Conservation (phyloP, 2,113 vertebrate genomes). For the Jacana jacana region DNA sequence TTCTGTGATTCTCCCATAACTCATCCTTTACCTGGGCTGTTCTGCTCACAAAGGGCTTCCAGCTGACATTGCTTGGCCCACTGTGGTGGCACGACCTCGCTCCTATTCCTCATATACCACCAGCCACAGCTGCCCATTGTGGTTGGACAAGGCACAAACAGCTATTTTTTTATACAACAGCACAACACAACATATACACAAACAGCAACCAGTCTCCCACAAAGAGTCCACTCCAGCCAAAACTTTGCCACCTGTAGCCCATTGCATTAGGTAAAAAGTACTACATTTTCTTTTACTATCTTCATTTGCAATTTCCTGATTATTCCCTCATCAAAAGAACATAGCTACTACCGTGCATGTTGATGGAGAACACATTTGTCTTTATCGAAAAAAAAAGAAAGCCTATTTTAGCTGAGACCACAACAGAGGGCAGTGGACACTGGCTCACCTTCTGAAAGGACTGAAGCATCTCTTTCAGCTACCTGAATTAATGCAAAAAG, state of each 20-base stretch:
- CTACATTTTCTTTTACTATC: background rate
- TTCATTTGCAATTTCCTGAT: background rate
- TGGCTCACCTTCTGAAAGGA: background rate
- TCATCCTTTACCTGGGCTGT: background rate
- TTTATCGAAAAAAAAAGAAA: background rate
- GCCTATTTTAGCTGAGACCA: background rate
- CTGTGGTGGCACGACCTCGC: background rate
- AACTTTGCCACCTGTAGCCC: background rate
- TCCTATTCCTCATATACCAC: background rate
- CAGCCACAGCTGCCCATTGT: fast-evolving
- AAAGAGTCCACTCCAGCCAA: background rate
- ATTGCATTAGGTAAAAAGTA: background rate
- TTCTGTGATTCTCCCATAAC: background rate
- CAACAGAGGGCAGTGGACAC: background rate
- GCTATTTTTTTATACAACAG: background rate
- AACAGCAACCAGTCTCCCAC: background rate
- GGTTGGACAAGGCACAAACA: background rate
- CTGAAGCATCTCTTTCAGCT: background rate
- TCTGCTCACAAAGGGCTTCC: background rate
- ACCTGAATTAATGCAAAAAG: background rate
- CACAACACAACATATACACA: too few species aligned
- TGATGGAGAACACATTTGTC: background rate
- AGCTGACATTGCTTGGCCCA: background rate
- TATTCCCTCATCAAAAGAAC: background rate
- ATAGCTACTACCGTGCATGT: background rate